Evolutionary conservation across 2,797 vertebrate genomes (phyloP), one percentile per base, ranked within the genome.

Genomic region (Zalophus californianus): DNA sequence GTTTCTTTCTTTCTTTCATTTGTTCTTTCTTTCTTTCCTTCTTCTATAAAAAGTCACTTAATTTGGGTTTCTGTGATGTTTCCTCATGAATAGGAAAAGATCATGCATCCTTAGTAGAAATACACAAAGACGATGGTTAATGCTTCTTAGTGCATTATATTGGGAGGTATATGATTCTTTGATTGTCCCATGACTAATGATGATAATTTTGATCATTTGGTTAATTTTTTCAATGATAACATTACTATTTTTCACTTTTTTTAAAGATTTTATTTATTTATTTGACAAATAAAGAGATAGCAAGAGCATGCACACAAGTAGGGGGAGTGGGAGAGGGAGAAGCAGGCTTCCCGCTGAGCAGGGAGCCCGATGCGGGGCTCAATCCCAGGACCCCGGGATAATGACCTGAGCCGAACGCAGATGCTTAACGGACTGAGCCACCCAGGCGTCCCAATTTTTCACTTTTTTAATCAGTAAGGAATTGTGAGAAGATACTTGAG

Each of bases 401-500:
- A 29, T 62, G 60, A 62, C 11, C 60, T 62, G 60, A 62, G 12
- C 60, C 60, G 29, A 62, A 62, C 25, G 60, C 60, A 62, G 60
- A 62, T 12, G 18, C 60, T 62, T 62, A 62, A 62, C 5, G 1
- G 5, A 62, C 11, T 29, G 27, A 62, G 25, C 60, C 11, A 27
- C 25, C 58, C 25, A 60, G 58, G 58, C 25, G 27, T 60, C 58
- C 60, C 23, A 10, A 0, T 68, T 44, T 78, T 77, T 29, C 41
- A 56, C 32, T 92, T 78, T 78, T 87, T 58, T 44, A 79, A 32
- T 86, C 23, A 70, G 23, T 91, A 25, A 44, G 14, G 14, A 70
- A 82, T 58, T 80, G 20, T 70, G 4, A 41, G 27, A 80, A 62
- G 20, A 8, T 58, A 70, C 11, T 32, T 58, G 50, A 70, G 9